These are phyloP conservation scores for Tanytarsus gracilentus DNA, from an alignment of 2,888 invertebrate genomes.

Conservation along the genomic window DNA sequence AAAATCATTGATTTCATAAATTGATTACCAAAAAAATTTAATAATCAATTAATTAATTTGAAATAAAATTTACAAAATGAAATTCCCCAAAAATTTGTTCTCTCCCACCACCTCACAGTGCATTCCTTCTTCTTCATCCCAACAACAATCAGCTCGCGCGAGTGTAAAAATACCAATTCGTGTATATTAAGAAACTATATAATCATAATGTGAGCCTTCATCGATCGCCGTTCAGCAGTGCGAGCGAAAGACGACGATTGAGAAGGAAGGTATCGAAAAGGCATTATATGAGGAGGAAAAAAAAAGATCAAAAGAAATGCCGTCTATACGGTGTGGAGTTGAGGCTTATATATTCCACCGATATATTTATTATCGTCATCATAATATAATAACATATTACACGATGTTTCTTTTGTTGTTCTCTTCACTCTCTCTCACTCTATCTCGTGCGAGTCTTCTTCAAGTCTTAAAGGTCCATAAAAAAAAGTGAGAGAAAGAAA, in stretches of 20 bases:
- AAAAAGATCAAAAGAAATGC: slow-evolving; percentile 26
- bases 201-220: slow-evolving; percentile 25
- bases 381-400: slow-evolving; percentile 29
- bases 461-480: slow-evolving; percentile 8
- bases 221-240: neutral
- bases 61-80: no score
- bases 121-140: neutral
- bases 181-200: slow-evolving; percentile 27
- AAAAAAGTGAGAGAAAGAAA: no score
- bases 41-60: no score
- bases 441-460: neutral
- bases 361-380: slow-evolving; percentile 28
- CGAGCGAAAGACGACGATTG: slow-evolving; percentile 4
- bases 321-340: slow-evolving; percentile 12
- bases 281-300: slow-evolving; percentile 10
- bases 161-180: slow-evolving; percentile 28
- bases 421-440: neutral
- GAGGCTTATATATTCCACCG: slow-evolving; percentile 26
- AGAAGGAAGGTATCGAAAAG: slow-evolving; percentile 22
- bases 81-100: no score
- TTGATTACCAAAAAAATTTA: no score
- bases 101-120: no score
- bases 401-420: slow-evolving; percentile 25
- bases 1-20: no score
- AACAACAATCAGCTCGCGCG: neutral